Percentiles rank a stretch among this genome's conserved stretches.
Evolutionary conservation across 2,797 vertebrate species (phyloP).

Genomic region (Crypturellus tataupa): DNA sequence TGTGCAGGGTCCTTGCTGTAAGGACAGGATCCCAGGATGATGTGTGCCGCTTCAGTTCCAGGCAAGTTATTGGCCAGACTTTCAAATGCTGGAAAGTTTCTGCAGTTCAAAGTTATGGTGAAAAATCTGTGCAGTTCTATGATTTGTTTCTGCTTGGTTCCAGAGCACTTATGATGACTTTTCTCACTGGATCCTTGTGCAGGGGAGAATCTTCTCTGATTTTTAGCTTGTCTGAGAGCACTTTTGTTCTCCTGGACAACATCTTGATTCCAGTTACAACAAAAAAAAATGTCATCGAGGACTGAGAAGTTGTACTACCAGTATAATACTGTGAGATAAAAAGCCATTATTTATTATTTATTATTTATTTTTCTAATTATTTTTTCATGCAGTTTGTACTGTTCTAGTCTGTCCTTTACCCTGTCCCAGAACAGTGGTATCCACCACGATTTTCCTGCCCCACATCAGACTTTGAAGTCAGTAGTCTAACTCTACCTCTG

Average conservation of each 20-base stretch:
- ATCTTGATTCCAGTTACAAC: neutral
- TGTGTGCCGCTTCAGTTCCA: neutral
- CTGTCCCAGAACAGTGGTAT: neutral
- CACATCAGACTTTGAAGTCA: neutral
- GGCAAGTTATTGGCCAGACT: neutral
- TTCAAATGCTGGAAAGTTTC: neutral
- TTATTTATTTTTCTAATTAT: neutral
- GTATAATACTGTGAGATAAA: neutral
- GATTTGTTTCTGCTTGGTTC: neutral
- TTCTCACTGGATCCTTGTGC: neutral
- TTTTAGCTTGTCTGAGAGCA: neutral
- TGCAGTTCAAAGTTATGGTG: neutral
- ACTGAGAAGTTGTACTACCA: neutral
- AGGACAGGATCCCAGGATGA: neutral
- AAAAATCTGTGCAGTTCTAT: neutral
- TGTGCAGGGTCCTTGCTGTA: neutral
- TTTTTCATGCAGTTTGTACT: neutral
- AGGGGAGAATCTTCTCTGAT: neutral
- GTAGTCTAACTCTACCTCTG: neutral
- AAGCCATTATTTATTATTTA: neutral
- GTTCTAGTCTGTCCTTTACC: rapidly evolving
- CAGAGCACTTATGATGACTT: neutral
- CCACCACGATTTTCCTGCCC: neutral
- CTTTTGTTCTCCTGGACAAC: neutral
- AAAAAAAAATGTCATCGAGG: neutral